Conservation (phyloP, 1,140 invertebrate genomes). For the Diabrotica undecimpunctata region DNA sequence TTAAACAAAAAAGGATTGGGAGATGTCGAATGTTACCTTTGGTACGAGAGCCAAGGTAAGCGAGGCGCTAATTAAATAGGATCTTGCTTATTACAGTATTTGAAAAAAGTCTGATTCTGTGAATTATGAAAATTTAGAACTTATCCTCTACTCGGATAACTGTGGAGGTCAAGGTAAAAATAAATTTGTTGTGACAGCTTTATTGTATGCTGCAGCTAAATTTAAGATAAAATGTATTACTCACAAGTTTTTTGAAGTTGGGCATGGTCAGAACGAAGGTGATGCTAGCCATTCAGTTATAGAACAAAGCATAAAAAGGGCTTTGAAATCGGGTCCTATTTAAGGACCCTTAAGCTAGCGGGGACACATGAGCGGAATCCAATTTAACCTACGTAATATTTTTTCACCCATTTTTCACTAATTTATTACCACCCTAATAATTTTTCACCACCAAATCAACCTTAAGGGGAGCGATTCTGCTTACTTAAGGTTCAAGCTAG, state of each 20-base stretch:
- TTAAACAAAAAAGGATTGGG: constrained; percentile 27
- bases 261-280: constrained; percentile 40
- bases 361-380: too few species aligned
- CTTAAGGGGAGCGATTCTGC: too few species aligned
- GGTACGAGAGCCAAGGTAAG: constrained; percentile 36
- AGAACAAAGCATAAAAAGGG: too few species aligned
- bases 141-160: constrained; percentile 44
- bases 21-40: constrained; percentile 37
- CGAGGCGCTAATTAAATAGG: constrained; percentile 47
- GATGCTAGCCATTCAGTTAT: too few species aligned
- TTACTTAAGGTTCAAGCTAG: too few species aligned
- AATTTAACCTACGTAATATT: too few species aligned
- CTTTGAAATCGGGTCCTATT: too few species aligned
- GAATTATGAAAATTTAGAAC: constrained; percentile 27
- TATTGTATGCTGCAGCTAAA: constrained; percentile 37
- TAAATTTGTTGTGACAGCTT: constrained; percentile 41
- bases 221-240: constrained; percentile 36
- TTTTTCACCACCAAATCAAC: too few species aligned
- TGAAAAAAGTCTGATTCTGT: constrained; percentile 27
- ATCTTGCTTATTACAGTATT: constrained; percentile 41
- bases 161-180: too few species aligned
- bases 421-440: too few species aligned
- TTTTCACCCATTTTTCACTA: too few species aligned
- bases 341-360: too few species aligned
- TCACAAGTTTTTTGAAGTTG: constrained; percentile 40